Conservation (phyloP, 2,113 vertebrate genomes). For the Galeopterus variegatus region DNA sequence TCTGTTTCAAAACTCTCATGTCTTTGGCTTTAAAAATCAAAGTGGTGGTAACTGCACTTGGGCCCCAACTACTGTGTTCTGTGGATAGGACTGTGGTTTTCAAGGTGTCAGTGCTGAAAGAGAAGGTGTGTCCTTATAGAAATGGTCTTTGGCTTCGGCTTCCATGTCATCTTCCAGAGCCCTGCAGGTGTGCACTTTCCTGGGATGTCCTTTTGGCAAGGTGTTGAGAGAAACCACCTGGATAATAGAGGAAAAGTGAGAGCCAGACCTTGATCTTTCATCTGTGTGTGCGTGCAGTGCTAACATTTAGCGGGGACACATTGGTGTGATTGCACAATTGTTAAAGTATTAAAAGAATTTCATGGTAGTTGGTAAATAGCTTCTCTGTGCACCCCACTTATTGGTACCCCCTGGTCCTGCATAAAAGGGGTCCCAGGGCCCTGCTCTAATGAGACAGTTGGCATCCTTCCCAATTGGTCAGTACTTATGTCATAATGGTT, state of each 20-base stretch:
- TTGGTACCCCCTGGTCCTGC: neutral
- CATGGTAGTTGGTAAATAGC: neutral
- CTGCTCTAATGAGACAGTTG: neutral
- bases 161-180: neutral
- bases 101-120: neutral
- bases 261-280: neutral
- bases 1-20: neutral
- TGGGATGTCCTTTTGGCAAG: slow-evolving; percentile 36
- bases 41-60: neutral
- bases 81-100: neutral
- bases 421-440: neutral
- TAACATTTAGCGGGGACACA: neutral
- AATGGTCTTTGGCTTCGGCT: neutral
- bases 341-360: neutral
- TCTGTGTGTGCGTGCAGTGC: neutral
- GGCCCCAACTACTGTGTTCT: neutral
- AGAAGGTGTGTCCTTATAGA: neutral
- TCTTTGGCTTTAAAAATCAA: slow-evolving; percentile 43
- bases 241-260: neutral
- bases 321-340: too few relatives aligned
- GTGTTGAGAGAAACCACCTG: slow-evolving; percentile 35
- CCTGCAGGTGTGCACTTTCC: neutral
- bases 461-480: neutral
- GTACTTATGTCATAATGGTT: neutral
- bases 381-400: neutral